Base-by-base conservation (phyloP, 2,888 invertebrate genomes). In the Phorcus lineatus region DNA sequence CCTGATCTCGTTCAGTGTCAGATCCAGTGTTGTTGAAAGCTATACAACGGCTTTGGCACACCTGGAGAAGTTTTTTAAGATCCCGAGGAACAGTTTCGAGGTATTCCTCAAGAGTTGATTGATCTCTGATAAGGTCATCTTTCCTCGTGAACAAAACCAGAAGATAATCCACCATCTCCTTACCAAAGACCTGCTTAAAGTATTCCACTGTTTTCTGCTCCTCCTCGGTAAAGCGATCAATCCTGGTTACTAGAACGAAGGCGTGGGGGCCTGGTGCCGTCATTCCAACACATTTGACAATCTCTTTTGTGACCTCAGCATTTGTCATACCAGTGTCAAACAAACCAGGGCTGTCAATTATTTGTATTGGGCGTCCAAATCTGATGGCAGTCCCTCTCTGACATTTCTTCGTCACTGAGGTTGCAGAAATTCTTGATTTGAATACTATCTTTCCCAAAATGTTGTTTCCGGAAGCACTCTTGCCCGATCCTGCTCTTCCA, bases 321-420 rank as follows among this genome's bases (percentile, higher is more conserved):
- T 83, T 80, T 19, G 77, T 67, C 74, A 80, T 77, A 11, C 79
- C 80, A 3, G 83, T 81, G 70, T 83, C 83, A 75, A 83, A 83
- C 54, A 83, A 47, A 17, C 83, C 83, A 17, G 83, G 83, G n/a
- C 80, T 83, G 52, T 83, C 83, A 3, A 83, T 79, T 9, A 83
- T 53, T 19, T 77, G 74, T 22, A 83, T 22, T 3, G 52, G 53
- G n/a, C 77, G 36, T 16, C 66, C 78, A n/a, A 77, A 78, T 13
- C 82, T 52, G 24, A 40, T 9, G 4, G 40, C 40, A 47, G 53
- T 75, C 13, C 82, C 82, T 22, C 78, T 52, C 74, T 66, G 67
- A 52, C 80, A 78, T 40, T 75, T 78, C 40, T 80, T 70, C 9
- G 83, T 83, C 17, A 83, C 78, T n/a, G 81, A 81, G 2, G 62